Evolutionary conservation across 2,113 vertebrate genomes (phyloP).

Genomic region (Saccopteryx leptura): DNA sequence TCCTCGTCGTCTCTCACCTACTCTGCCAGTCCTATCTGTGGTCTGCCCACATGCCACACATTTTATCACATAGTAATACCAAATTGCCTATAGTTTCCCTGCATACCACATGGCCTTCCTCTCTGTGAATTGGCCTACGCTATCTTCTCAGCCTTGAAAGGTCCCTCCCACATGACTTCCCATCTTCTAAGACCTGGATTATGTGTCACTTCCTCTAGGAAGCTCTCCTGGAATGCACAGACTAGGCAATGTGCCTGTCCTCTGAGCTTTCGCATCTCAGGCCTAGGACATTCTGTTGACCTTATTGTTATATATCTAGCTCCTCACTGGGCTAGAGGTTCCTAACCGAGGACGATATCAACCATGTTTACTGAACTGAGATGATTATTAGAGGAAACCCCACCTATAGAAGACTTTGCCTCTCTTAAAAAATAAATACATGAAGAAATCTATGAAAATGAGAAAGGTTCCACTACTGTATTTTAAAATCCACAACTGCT

Average conservation of each 20-base stretch:
- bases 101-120: not conserved
- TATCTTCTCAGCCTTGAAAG: not conserved
- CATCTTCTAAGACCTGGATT: not conserved
- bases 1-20: not conserved
- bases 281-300: not conserved
- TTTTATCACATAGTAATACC: accelerated
- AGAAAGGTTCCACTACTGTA: not conserved
- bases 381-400: not conserved
- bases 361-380: not conserved
- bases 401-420: not conserved
- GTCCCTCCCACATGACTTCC: not conserved
- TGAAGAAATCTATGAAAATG: not conserved
- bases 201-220: not conserved
- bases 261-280: not conserved
- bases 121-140: not conserved
- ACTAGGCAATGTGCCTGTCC: not conserved
- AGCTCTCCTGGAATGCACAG: not conserved
- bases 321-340: not conserved
- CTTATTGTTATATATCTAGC: not conserved
- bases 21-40: not conserved
- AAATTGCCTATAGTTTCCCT: not conserved
- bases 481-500: not conserved
- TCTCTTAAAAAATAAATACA: not conserved
- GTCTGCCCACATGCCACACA: not conserved
- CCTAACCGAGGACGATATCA: not conserved